Evolutionary conservation across 2,888 invertebrate species (phyloP).

Genomic region (Ectemnius cavifrons): DNA sequence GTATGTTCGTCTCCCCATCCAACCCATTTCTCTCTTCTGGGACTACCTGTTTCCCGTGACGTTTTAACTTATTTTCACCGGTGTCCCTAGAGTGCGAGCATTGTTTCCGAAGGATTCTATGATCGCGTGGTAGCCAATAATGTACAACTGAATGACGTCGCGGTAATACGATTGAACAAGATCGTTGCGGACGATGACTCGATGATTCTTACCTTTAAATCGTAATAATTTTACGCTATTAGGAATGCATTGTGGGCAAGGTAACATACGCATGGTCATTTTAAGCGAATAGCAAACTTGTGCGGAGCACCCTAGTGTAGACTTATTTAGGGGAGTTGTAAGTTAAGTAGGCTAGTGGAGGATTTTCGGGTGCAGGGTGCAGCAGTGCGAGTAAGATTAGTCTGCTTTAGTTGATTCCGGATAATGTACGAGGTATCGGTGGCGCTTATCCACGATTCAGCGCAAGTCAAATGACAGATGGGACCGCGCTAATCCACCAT

Average conservation of each 20-base stretch:
- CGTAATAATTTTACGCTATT: too few relatives aligned
- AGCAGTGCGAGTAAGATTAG: constrained; percentile 1
- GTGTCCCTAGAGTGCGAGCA: too few relatives aligned
- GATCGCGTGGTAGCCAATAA: too few relatives aligned
- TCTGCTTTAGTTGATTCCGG: constrained; percentile 21
- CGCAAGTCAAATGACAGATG: constrained; percentile 72
- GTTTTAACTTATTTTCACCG: too few relatives aligned
- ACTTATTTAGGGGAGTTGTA: background rate
- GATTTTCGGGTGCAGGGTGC: background rate
- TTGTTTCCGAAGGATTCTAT: too few relatives aligned
- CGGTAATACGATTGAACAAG: too few relatives aligned
- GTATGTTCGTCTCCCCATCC: background rate
- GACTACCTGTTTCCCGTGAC: background rate
- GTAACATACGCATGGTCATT: too few relatives aligned
- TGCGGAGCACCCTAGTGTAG: background rate
- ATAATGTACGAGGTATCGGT: constrained; percentile 28
- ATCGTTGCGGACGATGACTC: too few relatives aligned
- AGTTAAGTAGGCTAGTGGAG: constrained; percentile 1
- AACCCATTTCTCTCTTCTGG: background rate
- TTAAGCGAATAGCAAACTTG: too few relatives aligned
- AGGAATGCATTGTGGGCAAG: too few relatives aligned
- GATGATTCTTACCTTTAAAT: too few relatives aligned
- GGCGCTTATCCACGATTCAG: constrained; percentile 27
- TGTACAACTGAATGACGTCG: too few relatives aligned
- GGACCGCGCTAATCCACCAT: constrained; percentile 73